Evolutionary conservation across 2,797 vertebrate genomes (phyloP).

Genomic region (Cyclura pinguis): DNA sequence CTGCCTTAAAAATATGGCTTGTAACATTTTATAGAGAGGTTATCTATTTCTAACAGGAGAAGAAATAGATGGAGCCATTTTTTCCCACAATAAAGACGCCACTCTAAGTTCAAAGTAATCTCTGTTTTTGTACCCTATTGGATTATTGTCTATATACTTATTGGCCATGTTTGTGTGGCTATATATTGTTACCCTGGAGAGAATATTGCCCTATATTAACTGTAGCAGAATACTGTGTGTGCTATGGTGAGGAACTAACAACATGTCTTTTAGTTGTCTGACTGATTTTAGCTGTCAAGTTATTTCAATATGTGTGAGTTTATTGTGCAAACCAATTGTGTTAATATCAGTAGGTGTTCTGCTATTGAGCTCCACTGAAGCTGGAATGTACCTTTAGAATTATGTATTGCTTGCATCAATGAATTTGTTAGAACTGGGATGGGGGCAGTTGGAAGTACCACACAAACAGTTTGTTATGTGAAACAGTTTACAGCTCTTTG

Average conservation of each 20-base stretch:
- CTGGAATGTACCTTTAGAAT: conserved; percentile 10
- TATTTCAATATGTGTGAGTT: not conserved
- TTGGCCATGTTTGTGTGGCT: not conserved
- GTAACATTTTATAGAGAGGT: not conserved
- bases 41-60: not conserved
- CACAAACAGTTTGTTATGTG: not conserved
- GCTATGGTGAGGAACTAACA: not conserved
- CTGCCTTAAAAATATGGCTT: not conserved
- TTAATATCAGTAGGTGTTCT: not conserved
- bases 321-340: not conserved
- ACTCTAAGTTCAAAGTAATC: conserved; percentile 2
- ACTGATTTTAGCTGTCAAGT: not conserved
- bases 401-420: not conserved
- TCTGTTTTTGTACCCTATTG: not conserved
- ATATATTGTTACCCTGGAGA: not conserved
- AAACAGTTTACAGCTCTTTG: not conserved
- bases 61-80: conserved; percentile 5
- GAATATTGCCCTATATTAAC: not conserved
- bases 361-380: not conserved
- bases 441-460: not conserved
- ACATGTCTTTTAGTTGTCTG: not conserved
- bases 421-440: not conserved
- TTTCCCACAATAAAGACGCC: not conserved
- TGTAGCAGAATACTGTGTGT: not conserved
- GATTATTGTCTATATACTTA: conserved; percentile 4